These are phyloP conservation scores for Metacarcinus magister DNA, from an alignment of 2,888 invertebrate species.

Conservation along the genomic window DNA sequence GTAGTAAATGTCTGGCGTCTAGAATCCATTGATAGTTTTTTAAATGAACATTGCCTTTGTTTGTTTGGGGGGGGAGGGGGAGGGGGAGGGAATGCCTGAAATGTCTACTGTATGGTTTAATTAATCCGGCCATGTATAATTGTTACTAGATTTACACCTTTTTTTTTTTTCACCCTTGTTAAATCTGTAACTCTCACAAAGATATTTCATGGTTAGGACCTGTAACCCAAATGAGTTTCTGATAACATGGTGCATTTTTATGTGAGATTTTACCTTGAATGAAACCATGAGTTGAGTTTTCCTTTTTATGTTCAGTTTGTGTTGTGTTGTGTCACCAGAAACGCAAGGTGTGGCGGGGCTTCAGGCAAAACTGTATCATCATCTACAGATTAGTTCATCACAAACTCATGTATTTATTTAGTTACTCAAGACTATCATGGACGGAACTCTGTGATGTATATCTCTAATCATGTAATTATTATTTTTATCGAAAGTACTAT, in stretches of 20 bases:
- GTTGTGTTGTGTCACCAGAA: not conserved
- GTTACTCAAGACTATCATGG: constrained; percentile 13
- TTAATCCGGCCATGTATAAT: not conserved
- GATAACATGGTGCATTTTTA: not conserved
- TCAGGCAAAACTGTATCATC: not conserved
- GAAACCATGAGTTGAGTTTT: not conserved
- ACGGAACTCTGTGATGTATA: constrained; percentile 33
- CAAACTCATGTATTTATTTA: not conserved
- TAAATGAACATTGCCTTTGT: not conserved
- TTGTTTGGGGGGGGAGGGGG: not conserved
- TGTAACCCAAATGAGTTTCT: not conserved
- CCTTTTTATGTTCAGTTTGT: not conserved
- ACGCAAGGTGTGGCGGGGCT: not conserved
- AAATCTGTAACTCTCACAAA: not conserved
- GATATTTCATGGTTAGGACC: not conserved
- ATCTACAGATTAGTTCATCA: not conserved
- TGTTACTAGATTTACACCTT: not conserved
- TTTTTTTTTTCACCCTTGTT: not conserved
- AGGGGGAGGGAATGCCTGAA: not conserved
- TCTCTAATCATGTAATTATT: not conserved
- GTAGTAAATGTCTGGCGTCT: not conserved
- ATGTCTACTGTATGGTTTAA: not conserved
- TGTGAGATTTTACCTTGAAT: not conserved
- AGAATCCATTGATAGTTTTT: not conserved
- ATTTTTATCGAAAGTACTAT: not conserved